Base-by-base conservation (phyloP, 2,888 invertebrate genomes). In the Mechanitis mazaeus region DNA sequence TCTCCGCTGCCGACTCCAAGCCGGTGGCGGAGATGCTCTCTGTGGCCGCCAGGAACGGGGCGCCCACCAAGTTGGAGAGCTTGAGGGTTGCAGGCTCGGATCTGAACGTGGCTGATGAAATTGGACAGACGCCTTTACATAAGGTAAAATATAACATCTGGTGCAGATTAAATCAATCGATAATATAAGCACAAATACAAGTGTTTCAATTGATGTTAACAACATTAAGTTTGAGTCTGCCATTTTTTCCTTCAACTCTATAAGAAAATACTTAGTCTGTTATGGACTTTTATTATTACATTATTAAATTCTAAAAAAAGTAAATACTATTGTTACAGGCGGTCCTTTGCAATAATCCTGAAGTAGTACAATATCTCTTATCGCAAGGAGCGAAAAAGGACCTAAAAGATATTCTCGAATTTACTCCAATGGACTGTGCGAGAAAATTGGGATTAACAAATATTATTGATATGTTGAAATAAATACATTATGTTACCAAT, bases 71-170 rank as follows among this genome's bases (percentile, higher is more conserved):
- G 31, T 76, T 96, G 11, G 81, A 91, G 63, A 93, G 94, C 0
- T 92, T 93, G 71, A 81, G 87, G 42, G 66, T 92, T n/a, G 95
- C 95, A 0, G 94, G 94, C 0, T 95, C 93, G 0, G 92, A 94
- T 79, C 75, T 95, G 0, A 90, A 91, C 2, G 87, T 91, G 45
- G 67, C 81, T 0, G 95, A 95, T 76, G 87, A 92, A 4, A 90
- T 93, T 2, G 91, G 92, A 3, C 91, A 95, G 60, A 94, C 94
- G 0, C 91, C 94, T 0, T 77, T 95, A 57, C 95, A 95, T 81
- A 90, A 93, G 74, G 93, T 92, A 72, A 65, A 54, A 38, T 54
- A 46, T 45, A 42, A 20, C 28, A 33, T 20, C 7, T 45, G 11
- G 7, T 45, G 35, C 35, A 35, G 35, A 42, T 9, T 42, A 42